Conservation (phyloP, 1,140 invertebrate species). For the Drosophila lacertosa region DNA sequence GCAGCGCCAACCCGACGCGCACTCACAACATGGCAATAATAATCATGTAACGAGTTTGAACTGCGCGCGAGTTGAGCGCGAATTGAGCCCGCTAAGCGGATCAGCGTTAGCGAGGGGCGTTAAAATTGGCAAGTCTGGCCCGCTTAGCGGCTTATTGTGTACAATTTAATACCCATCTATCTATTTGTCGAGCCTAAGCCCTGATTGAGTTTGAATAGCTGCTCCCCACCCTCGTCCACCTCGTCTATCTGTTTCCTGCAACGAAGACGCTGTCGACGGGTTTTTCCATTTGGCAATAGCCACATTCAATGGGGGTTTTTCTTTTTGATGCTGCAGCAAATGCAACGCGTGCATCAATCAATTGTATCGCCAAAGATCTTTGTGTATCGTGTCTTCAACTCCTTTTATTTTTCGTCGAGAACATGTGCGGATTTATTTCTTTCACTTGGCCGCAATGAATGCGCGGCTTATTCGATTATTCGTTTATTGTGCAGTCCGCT, state of each 20-base stretch:
- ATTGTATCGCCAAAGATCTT: constrained; percentile 46
- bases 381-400: constrained; percentile 53
- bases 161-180: constrained; percentile 47
- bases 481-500: constrained; percentile 70
- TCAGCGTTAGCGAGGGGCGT: constrained; percentile 37
- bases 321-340: constrained; percentile 45
- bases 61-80: constrained; percentile 22
- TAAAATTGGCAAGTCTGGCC: constrained; percentile 52
- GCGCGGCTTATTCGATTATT: constrained; percentile 80
- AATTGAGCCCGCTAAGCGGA: constrained; percentile 67
- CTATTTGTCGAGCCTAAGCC: constrained; percentile 65
- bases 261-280: constrained; percentile 30
- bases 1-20: constrained; percentile 9
- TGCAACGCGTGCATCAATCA: constrained; percentile 47
- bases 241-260: neutral
- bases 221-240: neutral
- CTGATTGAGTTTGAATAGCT: constrained; percentile 48
- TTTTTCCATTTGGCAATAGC: constrained; percentile 51
- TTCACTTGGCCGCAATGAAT: constrained; percentile 69
- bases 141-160: constrained; percentile 68
- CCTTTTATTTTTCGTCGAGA: constrained; percentile 24
- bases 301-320: constrained; percentile 24
- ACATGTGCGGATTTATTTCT: constrained; percentile 78
- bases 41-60: constrained; percentile 69
- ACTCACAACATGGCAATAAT: constrained; percentile 54